Base-by-base conservation (phyloP, 2,797 vertebrate genomes). In the Labeo calbasu region DNA sequence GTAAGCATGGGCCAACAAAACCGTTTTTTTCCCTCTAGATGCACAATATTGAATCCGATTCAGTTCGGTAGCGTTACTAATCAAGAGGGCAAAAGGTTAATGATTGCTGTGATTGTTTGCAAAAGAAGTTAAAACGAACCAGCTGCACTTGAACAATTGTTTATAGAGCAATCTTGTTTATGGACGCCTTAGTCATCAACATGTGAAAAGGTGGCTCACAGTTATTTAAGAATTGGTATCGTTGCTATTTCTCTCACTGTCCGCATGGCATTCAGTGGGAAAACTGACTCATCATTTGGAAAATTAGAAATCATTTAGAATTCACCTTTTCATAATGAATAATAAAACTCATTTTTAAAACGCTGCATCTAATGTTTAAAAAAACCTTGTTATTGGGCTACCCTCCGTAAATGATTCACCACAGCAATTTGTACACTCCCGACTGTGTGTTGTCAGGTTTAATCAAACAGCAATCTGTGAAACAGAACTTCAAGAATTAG, bases 161-260 rank as follows among this genome's bases (percentile, higher is more conserved):
- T 77, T 61, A 77, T 61, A 19, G 75, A 46, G 40, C 40, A 61
- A 46, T 77, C 75, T 77, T 28, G 15, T 77, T 77, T 77, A 77
- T 77, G n/a, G 57, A 12, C 2, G 9, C 40, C 55, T 77, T 43
- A 83, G 73, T 79, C 87, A 90, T 86, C 88, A 89, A 87, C 85
- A 85, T 84, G 46, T 48, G 51, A 17, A 12, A 59, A 59, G 13
- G 32, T 76, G 53, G 55, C 75, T 61, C 36, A 25, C 8, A 61
- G 73, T 77, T 77, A 1, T 71, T 48, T 23, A 77, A 59, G n/a
- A 61, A 19, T 23, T 70, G 40, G 14, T 70, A 70, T 46, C 14
- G 12, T 43, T 46, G 68, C 21, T n/a, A 17, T 77, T 57, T 43
- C 28, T 59, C 32, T 59, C 4, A 4, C 32, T 1, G 15, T 32